phyloP scores from a whole-genome alignment of 2,113 vertebrate species.

The Paralichthys olivaceus region DNA sequence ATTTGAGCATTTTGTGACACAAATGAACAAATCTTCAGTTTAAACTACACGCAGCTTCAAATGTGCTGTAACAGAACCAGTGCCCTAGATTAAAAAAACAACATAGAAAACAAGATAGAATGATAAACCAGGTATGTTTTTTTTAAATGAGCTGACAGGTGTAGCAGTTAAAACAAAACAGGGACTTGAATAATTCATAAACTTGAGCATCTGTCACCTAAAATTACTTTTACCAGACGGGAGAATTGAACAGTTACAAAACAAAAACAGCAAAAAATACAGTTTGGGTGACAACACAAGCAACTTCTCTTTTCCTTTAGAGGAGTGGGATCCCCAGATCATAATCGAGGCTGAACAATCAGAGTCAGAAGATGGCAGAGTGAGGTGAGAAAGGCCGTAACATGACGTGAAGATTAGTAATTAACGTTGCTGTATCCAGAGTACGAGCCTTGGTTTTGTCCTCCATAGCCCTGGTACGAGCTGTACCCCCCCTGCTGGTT shows the following conservation, averaged over 20 bases:
- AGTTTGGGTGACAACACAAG: constrained; percentile 28
- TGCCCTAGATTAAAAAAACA: constrained; percentile 30
- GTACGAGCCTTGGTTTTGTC: constrained; percentile 57
- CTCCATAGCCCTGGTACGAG: constrained; percentile 58
- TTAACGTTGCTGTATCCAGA: constrained; percentile 62
- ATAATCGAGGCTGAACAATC: not conserved
- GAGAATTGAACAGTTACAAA: constrained; percentile 15
- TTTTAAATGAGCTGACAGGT: constrained; percentile 22
- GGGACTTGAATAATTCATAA: not conserved
- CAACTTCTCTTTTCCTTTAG: constrained; percentile 11
- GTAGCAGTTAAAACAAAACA: constrained; percentile 8
- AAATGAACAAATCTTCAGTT: constrained; percentile 32
- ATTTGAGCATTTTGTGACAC: constrained; percentile 44
- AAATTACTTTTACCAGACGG: constrained; percentile 11
- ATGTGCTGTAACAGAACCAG: constrained; percentile 40
- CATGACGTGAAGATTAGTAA: constrained; percentile 37
- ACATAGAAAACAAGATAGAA: constrained; percentile 19
- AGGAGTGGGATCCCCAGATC: constrained; percentile 12
- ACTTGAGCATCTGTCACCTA: not conserved
- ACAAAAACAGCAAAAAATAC: constrained; percentile 18
- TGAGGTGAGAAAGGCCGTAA: constrained; percentile 9
- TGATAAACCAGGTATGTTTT: constrained; percentile 13
- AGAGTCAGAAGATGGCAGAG: not conserved
- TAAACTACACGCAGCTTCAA: constrained; percentile 48
- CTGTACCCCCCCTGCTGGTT: constrained; percentile 51